phyloP scores from a whole-genome alignment of 53 echinoderm and acorn worm genomes.

The Astropecten irregularis region DNA sequence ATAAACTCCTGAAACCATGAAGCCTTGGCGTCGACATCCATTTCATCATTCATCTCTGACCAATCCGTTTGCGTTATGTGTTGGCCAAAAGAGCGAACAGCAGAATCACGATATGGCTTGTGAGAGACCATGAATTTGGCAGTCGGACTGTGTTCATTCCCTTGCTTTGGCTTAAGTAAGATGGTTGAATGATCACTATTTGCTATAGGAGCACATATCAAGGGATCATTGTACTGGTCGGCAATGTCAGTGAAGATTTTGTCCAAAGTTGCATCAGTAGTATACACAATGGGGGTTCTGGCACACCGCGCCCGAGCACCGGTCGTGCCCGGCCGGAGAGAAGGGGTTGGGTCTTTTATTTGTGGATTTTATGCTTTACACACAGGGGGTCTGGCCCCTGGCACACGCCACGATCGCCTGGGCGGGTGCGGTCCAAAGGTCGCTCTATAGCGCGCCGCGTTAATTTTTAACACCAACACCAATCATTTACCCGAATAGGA shows the following conservation, averaged over 20 bases:
- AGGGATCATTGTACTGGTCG: not conserved
- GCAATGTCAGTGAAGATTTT: constrained; percentile 31
- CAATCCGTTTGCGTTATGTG: constrained; percentile 28
- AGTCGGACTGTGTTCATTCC: not conserved
- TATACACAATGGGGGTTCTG: no score
- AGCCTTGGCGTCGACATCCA: not conserved
- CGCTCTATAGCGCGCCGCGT: no score
- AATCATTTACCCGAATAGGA: no score
- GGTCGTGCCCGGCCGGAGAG: no score
- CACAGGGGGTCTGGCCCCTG: no score
- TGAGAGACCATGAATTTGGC: not conserved
- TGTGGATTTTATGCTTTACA: no score
- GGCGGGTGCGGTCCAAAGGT: no score
- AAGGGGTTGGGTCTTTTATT: no score
- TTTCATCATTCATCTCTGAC: not conserved
- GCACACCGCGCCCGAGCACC: no score
- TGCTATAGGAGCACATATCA: constrained; percentile 5
- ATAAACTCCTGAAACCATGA: no score
- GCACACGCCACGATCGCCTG: no score
- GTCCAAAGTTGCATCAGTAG: constrained; percentile 44
- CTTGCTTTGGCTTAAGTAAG: not conserved
- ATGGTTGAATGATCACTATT: constrained; percentile 33
- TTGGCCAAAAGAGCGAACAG: constrained; percentile 37
- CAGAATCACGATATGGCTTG: constrained; percentile 41
- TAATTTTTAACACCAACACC: no score